phyloP scores from a whole-genome alignment of 1,140 invertebrate genomes.

The Atopsyche davidsoni region DNA sequence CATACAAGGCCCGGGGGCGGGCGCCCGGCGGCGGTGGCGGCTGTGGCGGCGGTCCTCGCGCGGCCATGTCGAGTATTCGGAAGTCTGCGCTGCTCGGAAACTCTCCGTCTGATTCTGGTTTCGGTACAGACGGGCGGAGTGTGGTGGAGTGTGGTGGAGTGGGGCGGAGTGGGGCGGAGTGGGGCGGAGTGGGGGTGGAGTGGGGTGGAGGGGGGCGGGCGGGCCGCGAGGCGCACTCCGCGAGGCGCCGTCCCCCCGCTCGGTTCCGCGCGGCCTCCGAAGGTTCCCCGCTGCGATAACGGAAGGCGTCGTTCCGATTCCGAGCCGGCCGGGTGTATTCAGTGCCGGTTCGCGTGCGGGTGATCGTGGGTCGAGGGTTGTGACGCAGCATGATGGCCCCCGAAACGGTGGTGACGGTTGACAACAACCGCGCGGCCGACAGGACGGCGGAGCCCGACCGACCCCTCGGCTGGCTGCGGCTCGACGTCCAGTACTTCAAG shows the following conservation, averaged over 20 bases:
- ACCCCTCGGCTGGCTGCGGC: constrained; percentile 48
- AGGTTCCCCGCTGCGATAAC: neutral
- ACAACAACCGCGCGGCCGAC: constrained; percentile 48
- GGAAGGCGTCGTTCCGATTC: too few relatives aligned
- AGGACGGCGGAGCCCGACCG: constrained; percentile 51
- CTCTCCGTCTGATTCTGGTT: too few relatives aligned
- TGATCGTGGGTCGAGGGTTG: neutral
- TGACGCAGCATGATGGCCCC: constrained; percentile 53
- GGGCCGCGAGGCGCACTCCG: constrained; percentile 7
- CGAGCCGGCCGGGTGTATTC: neutral
- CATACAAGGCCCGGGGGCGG: too few relatives aligned
- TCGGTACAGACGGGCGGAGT: too few relatives aligned
- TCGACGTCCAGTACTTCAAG: constrained; percentile 57
- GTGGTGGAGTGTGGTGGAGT: too few relatives aligned
- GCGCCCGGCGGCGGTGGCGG: too few relatives aligned
- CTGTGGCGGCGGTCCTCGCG: too few relatives aligned
- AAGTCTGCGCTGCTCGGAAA: too few relatives aligned
- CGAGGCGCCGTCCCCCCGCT: constrained; percentile 1
- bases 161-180: too few relatives aligned
- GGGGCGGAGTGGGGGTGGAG: too few relatives aligned
- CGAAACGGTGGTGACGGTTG: constrained; percentile 60
- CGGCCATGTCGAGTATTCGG: too few relatives aligned
- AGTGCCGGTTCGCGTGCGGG: neutral
- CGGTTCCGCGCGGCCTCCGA: neutral
- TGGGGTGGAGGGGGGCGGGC: constrained; percentile 9